Evolutionary conservation across 2,113 vertebrate species (phyloP).

Genomic region (Noturus placidus): DNA sequence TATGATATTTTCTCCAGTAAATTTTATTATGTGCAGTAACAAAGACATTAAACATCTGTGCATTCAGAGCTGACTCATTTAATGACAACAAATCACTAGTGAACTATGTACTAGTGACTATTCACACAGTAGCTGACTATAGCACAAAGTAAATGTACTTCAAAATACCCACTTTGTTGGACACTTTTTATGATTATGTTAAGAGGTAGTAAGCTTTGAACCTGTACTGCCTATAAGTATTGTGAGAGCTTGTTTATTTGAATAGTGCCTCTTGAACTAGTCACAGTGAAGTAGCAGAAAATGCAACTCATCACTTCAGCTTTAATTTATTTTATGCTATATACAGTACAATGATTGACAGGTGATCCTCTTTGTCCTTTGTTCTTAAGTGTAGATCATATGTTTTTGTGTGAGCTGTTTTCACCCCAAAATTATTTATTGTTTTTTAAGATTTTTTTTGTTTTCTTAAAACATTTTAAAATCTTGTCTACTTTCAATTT

Average conservation of each 20-base stretch:
- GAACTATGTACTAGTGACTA: neutral
- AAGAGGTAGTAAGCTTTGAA: neutral
- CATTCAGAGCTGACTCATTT: no score
- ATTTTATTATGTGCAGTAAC: neutral
- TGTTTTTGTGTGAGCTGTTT: neutral
- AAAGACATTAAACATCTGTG: neutral
- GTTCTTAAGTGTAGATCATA: neutral
- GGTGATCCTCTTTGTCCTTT: neutral
- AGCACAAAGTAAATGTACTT: neutral
- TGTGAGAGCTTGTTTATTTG: neutral
- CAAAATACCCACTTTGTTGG: neutral
- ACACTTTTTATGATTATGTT: neutral
- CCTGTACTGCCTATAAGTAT: neutral
- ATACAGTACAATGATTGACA: neutral
- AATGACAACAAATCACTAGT: neutral
- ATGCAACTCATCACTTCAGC: neutral
- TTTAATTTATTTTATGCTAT: neutral
- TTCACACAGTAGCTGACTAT: neutral
- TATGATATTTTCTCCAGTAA: neutral
- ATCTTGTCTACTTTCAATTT: neutral
- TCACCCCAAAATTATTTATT: neutral
- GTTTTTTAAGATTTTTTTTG: neutral
- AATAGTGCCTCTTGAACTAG: neutral
- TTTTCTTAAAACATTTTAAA: neutral
- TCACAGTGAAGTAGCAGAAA: neutral